phyloP scores from a whole-genome alignment of 2,113 vertebrate genomes.

The Corythoichthys intestinalis region DNA sequence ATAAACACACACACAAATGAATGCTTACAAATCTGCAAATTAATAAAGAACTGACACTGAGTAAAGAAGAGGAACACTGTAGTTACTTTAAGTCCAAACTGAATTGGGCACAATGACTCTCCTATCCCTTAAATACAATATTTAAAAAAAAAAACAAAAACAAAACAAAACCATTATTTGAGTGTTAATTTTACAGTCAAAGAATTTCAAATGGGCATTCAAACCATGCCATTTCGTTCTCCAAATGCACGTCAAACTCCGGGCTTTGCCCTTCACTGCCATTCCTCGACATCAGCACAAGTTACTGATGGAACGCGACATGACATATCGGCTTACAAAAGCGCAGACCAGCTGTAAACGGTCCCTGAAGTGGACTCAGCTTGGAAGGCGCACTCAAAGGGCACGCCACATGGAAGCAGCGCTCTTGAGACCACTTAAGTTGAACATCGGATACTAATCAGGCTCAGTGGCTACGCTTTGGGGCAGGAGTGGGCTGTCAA shows the following conservation, averaged over 20 bases:
- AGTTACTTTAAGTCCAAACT: not conserved
- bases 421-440: conserved; percentile 23
- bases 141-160: not conserved
- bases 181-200: not conserved
- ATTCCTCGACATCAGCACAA: conserved; percentile 41
- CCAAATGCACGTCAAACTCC: conserved; percentile 6
- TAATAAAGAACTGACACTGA: not conserved
- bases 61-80: not conserved
- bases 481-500: not conserved
- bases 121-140: not conserved
- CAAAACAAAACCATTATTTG: not conserved
- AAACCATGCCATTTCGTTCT: not conserved
- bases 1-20: not conserved
- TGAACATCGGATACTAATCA: conserved; percentile 6
- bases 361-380: conserved; percentile 27
- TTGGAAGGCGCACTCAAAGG: not conserved
- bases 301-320: conserved; percentile 24
- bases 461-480: conserved; percentile 4
- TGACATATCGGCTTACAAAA: conserved; percentile 50
- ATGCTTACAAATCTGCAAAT: not conserved
- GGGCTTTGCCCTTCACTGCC: conserved; percentile 11
- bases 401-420: not conserved
- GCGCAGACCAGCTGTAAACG: conserved; percentile 37
- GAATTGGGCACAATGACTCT: not conserved
- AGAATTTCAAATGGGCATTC: not conserved